phyloP scores from a whole-genome alignment of 2,797 vertebrate species.

The Cirrhinus molitorella region DNA sequence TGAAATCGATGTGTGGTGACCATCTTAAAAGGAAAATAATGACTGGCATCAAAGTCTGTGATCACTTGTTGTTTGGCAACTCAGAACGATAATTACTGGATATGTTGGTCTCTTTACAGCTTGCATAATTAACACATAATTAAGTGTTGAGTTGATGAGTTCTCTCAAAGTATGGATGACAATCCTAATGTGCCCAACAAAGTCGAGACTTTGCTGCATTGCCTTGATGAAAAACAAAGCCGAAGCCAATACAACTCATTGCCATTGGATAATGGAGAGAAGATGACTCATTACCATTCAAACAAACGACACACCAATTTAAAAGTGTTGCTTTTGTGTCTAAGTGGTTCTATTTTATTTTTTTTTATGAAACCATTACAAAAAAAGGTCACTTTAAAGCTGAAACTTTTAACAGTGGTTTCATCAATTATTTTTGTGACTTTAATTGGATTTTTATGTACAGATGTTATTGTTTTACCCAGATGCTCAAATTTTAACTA shows the following conservation, averaged over 20 bases:
- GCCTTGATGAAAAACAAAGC: slow-evolving; percentile 60
- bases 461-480: background rate
- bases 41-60: slow-evolving; percentile 49
- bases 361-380: background rate
- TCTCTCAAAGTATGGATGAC: slow-evolving; percentile 29
- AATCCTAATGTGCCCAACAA: slow-evolving; percentile 23
- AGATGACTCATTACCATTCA: slow-evolving; percentile 7
- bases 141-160: slow-evolving; percentile 42
- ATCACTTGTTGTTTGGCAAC: slow-evolving; percentile 60
- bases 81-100: slow-evolving; percentile 54
- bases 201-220: background rate
- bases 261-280: slow-evolving; percentile 31
- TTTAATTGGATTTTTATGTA: background rate
- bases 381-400: background rate
- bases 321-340: background rate
- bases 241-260: slow-evolving; percentile 47
- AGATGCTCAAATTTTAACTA: background rate
- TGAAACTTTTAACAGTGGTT: background rate
- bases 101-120: slow-evolving; percentile 39
- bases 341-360: background rate
- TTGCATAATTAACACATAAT: slow-evolving; percentile 44
- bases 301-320: background rate
- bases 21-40: slow-evolving; percentile 44
- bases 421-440: background rate
- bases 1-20: slow-evolving; percentile 47